These are phyloP conservation scores for Kuschelorhynchus macadamiae DNA, from an alignment of 2,888 invertebrate genomes.

Conservation along the genomic window DNA sequence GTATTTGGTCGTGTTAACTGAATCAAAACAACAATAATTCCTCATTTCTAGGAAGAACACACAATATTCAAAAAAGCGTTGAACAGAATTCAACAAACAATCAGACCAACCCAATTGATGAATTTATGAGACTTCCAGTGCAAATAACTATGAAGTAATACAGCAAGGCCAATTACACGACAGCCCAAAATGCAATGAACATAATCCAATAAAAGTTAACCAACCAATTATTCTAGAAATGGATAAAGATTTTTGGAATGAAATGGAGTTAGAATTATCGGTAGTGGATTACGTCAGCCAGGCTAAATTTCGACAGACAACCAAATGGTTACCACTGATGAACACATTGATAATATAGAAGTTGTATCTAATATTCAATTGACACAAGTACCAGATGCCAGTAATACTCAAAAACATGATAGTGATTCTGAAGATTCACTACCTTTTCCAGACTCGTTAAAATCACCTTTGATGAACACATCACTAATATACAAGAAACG, in stretches of 20 bases:
- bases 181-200: slow-evolving; percentile 16
- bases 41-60: too few species aligned
- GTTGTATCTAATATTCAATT: slow-evolving; percentile 21
- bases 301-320: slow-evolving; percentile 14
- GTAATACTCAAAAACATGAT: slow-evolving; percentile 17
- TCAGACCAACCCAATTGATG: not conserved
- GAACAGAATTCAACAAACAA: slow-evolving; percentile 4
- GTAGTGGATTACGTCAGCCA: slow-evolving; percentile 12
- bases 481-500: slow-evolving; percentile 2
- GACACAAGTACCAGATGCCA: slow-evolving; percentile 23
- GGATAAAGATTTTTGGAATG: slow-evolving; percentile 20
- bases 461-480: slow-evolving; percentile 12
- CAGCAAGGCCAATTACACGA: slow-evolving; percentile 9
- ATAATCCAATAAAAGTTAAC: slow-evolving; percentile 17
- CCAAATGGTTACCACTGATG: slow-evolving; percentile 13
- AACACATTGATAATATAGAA: slow-evolving; percentile 26
- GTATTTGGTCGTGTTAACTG: too few species aligned
- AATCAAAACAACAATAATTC: too few species aligned
- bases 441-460: slow-evolving; percentile 16
- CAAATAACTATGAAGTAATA: slow-evolving; percentile 10
- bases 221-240: slow-evolving; percentile 19
- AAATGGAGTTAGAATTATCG: slow-evolving; percentile 10
- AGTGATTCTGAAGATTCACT: slow-evolving; percentile 17
- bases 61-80: too few species aligned
- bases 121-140: slow-evolving; percentile 10